A percentile compares a stretch with the other conserved stretches of the same genome.
Evolutionary conservation across 2,797 vertebrate species (phyloP).

Genomic region (Acanthurus tractus): DNA sequence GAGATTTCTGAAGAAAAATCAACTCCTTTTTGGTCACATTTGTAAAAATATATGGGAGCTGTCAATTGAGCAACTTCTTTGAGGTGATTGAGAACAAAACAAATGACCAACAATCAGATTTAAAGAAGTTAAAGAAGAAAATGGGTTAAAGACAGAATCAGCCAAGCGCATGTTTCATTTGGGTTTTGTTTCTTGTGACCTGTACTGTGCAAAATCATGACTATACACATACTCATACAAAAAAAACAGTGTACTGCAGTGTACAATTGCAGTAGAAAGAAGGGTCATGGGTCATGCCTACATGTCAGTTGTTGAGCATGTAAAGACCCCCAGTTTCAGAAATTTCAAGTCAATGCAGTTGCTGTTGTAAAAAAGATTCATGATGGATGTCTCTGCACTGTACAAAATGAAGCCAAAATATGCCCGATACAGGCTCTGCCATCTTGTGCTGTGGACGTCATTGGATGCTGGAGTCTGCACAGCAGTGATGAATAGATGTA

Average conservation of each 20-base stretch:
- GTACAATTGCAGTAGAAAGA: background rate
- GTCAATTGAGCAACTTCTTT: background rate
- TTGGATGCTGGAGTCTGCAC: too few relatives aligned
- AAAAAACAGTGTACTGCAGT: background rate
- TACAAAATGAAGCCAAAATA: too few relatives aligned
- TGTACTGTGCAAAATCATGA: background rate
- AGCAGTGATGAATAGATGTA: too few relatives aligned
- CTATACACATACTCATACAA: background rate
- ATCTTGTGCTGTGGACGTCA: too few relatives aligned
- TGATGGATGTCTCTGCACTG: too few relatives aligned
- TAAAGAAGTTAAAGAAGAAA: constrained; percentile 2
- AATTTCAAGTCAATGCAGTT: background rate
- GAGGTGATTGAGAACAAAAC: background rate
- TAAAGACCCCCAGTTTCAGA: background rate
- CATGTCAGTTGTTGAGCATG: background rate
- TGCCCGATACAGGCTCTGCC: too few relatives aligned
- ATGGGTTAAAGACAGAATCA: background rate
- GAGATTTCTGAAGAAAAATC: constrained; percentile 4
- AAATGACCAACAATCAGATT: background rate
- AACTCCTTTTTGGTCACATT: constrained; percentile 1
- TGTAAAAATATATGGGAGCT: background rate
- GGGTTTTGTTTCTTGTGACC: background rate
- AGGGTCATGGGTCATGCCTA: background rate
- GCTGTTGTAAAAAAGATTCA: too few relatives aligned
- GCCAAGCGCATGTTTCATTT: background rate